Conservation (phyloP, 2,888 invertebrate genomes). For the Catocala fraxini region DNA sequence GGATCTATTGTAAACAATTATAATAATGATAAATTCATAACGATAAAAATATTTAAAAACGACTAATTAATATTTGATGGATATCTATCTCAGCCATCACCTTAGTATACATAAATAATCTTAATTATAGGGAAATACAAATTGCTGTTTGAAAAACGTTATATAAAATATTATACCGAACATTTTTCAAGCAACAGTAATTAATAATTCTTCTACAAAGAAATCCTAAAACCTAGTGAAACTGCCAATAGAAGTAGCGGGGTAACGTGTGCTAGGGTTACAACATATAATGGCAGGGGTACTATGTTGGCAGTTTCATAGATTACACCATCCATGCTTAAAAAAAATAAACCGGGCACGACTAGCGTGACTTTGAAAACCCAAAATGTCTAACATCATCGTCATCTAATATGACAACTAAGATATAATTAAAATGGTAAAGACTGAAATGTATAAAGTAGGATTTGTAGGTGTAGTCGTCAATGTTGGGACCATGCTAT, state of each 20-base stretch:
- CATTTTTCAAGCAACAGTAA: constrained; percentile 50
- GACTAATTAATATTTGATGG: constrained; percentile 42
- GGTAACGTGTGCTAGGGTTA: constrained; percentile 8
- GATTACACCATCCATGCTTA: constrained; percentile 65
- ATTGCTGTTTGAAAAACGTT: constrained; percentile 43
- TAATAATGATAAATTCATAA: constrained; percentile 47
- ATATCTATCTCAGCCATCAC: constrained; percentile 64
- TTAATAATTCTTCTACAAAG: constrained; percentile 37
- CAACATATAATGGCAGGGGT: constrained; percentile 4
- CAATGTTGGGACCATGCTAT: constrained; percentile 74
- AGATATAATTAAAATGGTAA: constrained; percentile 44
- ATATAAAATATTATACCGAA: background rate
- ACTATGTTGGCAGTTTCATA: constrained; percentile 52
- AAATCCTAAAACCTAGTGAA: constrained; percentile 45
- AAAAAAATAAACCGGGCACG: constrained; percentile 53
- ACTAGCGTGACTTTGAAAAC: constrained; percentile 48
- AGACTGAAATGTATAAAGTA: constrained; percentile 40
- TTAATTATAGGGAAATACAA: constrained; percentile 25
- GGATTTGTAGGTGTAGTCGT: constrained; percentile 34
- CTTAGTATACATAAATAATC: constrained; percentile 46
- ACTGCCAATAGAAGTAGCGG: constrained; percentile 39
- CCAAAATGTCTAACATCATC: constrained; percentile 44
- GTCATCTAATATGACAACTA: constrained; percentile 65
- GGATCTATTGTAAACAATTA: constrained; percentile 61
- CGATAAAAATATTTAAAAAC: constrained; percentile 45